Conservation (phyloP, 2,888 invertebrate genomes). For the Dicycla oo region DNA sequence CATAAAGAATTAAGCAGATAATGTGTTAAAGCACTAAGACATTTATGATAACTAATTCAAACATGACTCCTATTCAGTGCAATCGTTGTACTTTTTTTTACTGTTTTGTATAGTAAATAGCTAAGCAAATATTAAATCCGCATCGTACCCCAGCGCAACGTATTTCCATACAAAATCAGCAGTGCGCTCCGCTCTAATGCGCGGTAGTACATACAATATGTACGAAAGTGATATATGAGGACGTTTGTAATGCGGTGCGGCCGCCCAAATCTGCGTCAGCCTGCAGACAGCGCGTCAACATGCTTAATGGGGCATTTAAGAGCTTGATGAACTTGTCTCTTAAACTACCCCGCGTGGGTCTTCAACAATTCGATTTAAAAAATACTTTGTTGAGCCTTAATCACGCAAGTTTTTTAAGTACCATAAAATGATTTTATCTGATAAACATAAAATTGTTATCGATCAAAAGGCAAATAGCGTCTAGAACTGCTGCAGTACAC, state of each 20-base stretch:
- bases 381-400: background rate
- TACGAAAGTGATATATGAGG: background rate
- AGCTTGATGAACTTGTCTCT: background rate
- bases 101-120: background rate
- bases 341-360: background rate
- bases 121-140: background rate
- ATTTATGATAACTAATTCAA: background rate
- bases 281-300: background rate
- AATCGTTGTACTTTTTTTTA: background rate
- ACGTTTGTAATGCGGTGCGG: background rate
- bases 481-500: conserved; percentile 13
- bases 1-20: too few species aligned
- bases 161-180: background rate
- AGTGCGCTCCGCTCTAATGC: background rate
- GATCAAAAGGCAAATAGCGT: conserved; percentile 12
- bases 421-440: conserved; percentile 11
- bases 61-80: background rate
- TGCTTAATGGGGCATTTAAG: background rate
- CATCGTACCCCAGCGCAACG: background rate
- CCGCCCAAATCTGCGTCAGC: background rate
- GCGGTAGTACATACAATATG: background rate
- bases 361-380: conserved; percentile 3
- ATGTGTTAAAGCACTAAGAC: too few species aligned
- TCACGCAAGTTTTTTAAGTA: background rate
- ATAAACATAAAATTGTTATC: too few species aligned